These are phyloP conservation scores for Patella depressa DNA, from an alignment of 2,888 invertebrate genomes.

Conservation along the genomic window DNA sequence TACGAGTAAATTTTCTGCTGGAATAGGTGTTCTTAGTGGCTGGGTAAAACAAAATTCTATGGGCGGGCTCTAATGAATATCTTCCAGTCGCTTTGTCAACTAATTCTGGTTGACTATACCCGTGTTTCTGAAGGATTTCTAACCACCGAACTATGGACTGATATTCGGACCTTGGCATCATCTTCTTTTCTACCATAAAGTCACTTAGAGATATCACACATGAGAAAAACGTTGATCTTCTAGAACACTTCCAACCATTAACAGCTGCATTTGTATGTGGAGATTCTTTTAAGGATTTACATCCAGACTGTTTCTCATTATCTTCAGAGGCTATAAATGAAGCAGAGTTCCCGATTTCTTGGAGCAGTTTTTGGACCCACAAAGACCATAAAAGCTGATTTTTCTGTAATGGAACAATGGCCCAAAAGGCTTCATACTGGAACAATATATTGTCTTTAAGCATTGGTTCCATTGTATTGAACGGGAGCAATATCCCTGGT, in stretches of 20 bases:
- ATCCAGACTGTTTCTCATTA: neutral
- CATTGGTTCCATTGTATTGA: neutral
- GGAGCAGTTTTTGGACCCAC: slow-evolving; percentile 8
- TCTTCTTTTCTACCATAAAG: neutral
- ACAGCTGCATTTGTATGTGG: neutral
- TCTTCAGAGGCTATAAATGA: neutral
- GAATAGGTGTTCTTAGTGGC: no score
- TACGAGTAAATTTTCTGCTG: no score
- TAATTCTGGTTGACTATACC: neutral
- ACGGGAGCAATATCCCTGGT: neutral
- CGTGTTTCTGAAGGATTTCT: neutral
- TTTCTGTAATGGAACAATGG: neutral
- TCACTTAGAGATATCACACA: slow-evolving; percentile 12
- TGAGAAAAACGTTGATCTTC: slow-evolving; percentile 2
- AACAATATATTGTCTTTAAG: slow-evolving; percentile 2
- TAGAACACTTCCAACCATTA: neutral
- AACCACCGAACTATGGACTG: slow-evolving; percentile 1
- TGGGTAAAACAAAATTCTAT: no score
- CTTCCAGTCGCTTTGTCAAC: neutral
- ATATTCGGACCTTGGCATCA: neutral
- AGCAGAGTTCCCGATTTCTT: neutral
- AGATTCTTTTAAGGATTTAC: neutral
- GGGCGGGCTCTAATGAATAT: neutral
- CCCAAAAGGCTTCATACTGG: neutral
- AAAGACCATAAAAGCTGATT: neutral